Percentiles rank a stretch among this genome's conserved stretches.
Conservation (phyloP, 2,797 vertebrate genomes). For the Pseudochirops corinnae region DNA sequence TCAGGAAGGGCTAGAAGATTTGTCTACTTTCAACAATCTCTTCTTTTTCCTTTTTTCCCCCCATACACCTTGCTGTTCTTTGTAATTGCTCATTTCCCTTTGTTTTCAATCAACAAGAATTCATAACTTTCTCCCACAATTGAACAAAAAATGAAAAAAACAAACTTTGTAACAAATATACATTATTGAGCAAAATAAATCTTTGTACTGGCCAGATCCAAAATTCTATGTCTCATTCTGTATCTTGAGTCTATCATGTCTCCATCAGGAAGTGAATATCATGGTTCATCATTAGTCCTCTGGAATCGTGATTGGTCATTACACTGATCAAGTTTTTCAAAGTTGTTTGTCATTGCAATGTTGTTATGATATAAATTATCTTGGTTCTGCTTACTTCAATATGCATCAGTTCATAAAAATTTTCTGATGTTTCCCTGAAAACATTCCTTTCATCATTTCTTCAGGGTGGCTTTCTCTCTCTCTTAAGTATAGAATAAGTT, state of each 20-base stretch:
- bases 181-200: background rate
- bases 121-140: background rate
- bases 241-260: background rate
- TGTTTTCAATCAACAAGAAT: background rate
- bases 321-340: background rate
- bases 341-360: background rate
- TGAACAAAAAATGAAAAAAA: background rate
- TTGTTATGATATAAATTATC: background rate
- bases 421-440: background rate
- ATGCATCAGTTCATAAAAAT: background rate
- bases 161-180: background rate
- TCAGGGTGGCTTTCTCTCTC: background rate
- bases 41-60: background rate
- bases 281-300: background rate
- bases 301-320: background rate
- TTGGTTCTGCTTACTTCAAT: background rate
- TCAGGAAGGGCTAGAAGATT: background rate
- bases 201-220: background rate
- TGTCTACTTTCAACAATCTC: background rate
- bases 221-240: background rate
- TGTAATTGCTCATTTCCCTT: background rate
- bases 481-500: background rate
- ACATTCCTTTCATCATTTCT: background rate
- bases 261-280: background rate
- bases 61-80: background rate